Base-by-base conservation (phyloP, 2,888 invertebrate genomes). In the Ophion ellenae region DNA sequence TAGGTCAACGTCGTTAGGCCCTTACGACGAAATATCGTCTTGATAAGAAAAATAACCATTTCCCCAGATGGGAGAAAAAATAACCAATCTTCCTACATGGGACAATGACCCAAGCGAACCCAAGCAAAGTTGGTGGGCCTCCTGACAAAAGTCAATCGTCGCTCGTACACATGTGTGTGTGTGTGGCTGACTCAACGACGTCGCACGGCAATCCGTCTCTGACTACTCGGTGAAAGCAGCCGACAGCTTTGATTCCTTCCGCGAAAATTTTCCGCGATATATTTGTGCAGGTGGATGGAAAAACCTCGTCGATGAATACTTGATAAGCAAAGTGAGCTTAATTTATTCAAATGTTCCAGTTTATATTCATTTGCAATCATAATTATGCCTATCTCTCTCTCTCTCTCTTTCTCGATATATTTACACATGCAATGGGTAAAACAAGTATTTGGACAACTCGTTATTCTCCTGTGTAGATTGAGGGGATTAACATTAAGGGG, bases 211-310 rank as follows among this genome's bases (percentile, higher is more conserved):
- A 86, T 86, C 86, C 86, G 84, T 86, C 86, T 86, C 83, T 86
- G 86, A 84, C 86, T 53, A 74, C 73, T 78, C 71, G 81, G 86
- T 84, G 84, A 86, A 86, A 86, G 86, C 86, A 57, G 75, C 75
- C 28, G 83, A 86, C 86, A 84, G 86, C 86, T 86, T 86, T 86
- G 86, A 86, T 86, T 86, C 86, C 83, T 84, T 86, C 86, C 86
- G 86, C 84, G 75, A 81, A 86, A 86, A 84, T 86, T 86, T 84
- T 86, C 81, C 86, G 81, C 79, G 64, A 81, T 81, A 78, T 40
- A 59, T 78, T 69, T 53, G 10, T 69, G 45, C 7, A 69, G 11
- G 7, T 57, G 61, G 70, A 78, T 81, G 71, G n/a, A n/a, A 83
- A 59, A 79, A 57, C n/a, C 74, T 75, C 70, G 10, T 61, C 66